These are phyloP conservation scores for Agrotis ipsilon DNA, from an alignment of 2,888 invertebrate species.

Conservation along the genomic window DNA sequence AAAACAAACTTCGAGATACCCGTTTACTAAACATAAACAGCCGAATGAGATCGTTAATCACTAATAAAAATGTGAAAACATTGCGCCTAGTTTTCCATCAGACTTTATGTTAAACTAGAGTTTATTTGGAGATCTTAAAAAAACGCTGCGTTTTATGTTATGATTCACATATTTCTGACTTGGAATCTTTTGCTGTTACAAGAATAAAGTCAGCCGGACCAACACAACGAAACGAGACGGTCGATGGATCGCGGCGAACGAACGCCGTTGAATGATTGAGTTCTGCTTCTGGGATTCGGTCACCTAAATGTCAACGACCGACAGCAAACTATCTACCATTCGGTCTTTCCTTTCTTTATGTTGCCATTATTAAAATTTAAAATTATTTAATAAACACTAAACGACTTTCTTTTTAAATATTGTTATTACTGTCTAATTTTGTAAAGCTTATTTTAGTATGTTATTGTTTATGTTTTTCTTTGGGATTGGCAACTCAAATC, in stretches of 20 bases:
- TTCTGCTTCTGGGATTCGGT: slow-evolving; percentile 9
- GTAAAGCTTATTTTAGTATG: too few species aligned
- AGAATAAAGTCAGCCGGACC: slow-evolving; percentile 27
- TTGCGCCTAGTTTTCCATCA: slow-evolving; percentile 36
- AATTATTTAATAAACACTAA: too few species aligned
- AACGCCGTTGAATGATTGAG: slow-evolving; percentile 24
- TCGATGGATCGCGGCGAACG: slow-evolving; percentile 34
- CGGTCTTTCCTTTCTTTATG: slow-evolving; percentile 24
- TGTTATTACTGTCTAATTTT: too few species aligned
- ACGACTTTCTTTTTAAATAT: too few species aligned
- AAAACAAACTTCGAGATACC: slow-evolving; percentile 87
- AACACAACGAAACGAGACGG: slow-evolving; percentile 31
- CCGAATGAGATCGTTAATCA: slow-evolving; percentile 74
- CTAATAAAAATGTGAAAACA: slow-evolving; percentile 40
- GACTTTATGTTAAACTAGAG: slow-evolving; percentile 38
- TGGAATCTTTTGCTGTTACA: slow-evolving; percentile 45
- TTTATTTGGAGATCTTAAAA: slow-evolving; percentile 49
- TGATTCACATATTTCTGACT: slow-evolving; percentile 73
- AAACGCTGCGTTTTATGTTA: slow-evolving; percentile 76
- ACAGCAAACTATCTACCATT: slow-evolving; percentile 17
- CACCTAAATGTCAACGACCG: slow-evolving; percentile 32
- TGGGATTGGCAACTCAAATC: too few species aligned
- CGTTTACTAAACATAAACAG: slow-evolving; percentile 83
- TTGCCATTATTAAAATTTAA: slow-evolving; percentile 26
- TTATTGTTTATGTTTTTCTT: too few species aligned